Conservation (phyloP, 2,888 invertebrate genomes). For the Melieria picta region DNA sequence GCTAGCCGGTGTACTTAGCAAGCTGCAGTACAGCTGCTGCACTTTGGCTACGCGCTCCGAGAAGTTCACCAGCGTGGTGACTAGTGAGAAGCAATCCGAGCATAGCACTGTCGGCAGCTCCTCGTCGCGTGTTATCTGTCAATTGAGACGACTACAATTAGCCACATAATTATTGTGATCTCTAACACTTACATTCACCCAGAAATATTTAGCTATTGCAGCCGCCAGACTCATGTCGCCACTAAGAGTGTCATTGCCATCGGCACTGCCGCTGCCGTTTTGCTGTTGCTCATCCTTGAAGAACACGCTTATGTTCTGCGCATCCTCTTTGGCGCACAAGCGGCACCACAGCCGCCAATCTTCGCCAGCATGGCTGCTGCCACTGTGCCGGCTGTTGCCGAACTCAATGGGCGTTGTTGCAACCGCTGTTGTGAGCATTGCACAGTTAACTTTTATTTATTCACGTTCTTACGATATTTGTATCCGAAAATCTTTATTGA, state of each 20-base stretch:
- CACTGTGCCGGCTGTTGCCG: too few species aligned
- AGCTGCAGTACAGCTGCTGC: conserved; percentile 56
- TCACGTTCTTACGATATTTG: too few species aligned
- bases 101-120: conserved; percentile 57
- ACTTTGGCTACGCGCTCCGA: conserved; percentile 57
- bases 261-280: background rate
- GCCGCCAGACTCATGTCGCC: conserved; percentile 49
- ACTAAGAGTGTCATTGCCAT: background rate
- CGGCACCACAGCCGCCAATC: conserved; percentile 57
- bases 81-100: conserved; percentile 53
- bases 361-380: background rate
- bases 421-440: too few species aligned
- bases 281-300: conserved; percentile 48
- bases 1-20: conserved; percentile 42
- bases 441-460: too few species aligned
- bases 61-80: conserved; percentile 55
- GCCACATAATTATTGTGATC: background rate
- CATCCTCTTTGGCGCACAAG: conserved; percentile 55
- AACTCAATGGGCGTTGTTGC: too few species aligned
- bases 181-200: conserved; percentile 52
- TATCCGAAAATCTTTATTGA: too few species aligned
- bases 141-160: background rate
- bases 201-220: conserved; percentile 58
- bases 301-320: conserved; percentile 52
- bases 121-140: conserved; percentile 53